phyloP scores from a whole-genome alignment of 2,797 vertebrate species.

The Taenioides sp. region DNA sequence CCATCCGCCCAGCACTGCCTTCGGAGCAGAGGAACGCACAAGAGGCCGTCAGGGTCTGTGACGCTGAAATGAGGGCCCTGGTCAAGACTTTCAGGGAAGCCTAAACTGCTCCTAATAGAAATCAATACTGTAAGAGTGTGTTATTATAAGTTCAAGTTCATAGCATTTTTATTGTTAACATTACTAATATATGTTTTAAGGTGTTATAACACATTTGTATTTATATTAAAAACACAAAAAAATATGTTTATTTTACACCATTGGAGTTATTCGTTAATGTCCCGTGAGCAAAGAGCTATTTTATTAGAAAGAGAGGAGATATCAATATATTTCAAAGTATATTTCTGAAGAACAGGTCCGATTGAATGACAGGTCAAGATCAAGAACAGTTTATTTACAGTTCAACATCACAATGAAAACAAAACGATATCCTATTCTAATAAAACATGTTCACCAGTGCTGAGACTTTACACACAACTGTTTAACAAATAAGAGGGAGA shows the following conservation, averaged over 20 bases:
- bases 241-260: conserved; percentile 14
- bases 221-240: conserved; percentile 10
- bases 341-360: conserved; percentile 74
- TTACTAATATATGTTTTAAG: not conserved
- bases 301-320: conserved; percentile 84
- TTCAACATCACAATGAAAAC: conserved; percentile 76
- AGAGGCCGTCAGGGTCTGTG: conserved; percentile 82
- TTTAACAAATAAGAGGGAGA: conserved; percentile 58
- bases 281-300: conserved; percentile 73
- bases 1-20: conserved; percentile 83
- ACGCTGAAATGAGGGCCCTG: conserved; percentile 84
- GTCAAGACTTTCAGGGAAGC: conserved; percentile 80
- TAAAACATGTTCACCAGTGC: conserved; percentile 86
- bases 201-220: conserved; percentile 1
- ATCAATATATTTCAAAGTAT: conserved; percentile 76
- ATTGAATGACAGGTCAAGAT: conserved; percentile 79
- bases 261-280: conserved; percentile 37
- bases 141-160: conserved; percentile 6
- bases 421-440: conserved; percentile 77
- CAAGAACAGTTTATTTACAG: conserved; percentile 80
- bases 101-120: conserved; percentile 43
- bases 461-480: conserved; percentile 77
- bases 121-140: not conserved
- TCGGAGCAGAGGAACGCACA: conserved; percentile 87
- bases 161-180: not conserved